phyloP scores from a whole-genome alignment of 1,140 invertebrate species.

The Orius insidiosus region DNA sequence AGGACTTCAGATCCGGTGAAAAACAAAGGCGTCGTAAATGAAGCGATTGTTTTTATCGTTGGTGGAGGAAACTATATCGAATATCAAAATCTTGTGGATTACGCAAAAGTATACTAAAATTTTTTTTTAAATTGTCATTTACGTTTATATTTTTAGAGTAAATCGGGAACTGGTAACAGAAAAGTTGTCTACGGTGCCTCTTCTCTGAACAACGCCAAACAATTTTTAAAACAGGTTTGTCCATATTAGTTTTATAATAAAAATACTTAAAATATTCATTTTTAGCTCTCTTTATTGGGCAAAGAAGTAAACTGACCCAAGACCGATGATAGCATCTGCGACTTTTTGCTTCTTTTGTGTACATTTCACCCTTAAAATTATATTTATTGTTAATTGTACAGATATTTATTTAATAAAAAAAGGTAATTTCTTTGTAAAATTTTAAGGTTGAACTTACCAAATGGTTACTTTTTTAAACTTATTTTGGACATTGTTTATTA shows the following conservation, averaged over 20 bases:
- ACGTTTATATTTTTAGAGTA: slow-evolving; percentile 20
- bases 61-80: slow-evolving; percentile 99
- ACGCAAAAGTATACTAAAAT: slow-evolving; percentile 53
- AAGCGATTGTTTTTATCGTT: slow-evolving; percentile 90
- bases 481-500: too few relatives aligned
- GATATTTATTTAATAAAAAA: too few relatives aligned
- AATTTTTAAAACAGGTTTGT: slow-evolving; percentile 77
- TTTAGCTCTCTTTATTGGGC: slow-evolving; percentile 8
- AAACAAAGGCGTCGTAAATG: slow-evolving; percentile 43
- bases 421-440: too few relatives aligned
- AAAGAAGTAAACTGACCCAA: slow-evolving; percentile 14
- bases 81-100: slow-evolving; percentile 95
- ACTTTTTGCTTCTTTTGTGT: too few relatives aligned
- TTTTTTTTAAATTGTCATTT: background rate
- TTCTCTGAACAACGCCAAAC: slow-evolving; percentile 76
- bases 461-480: too few relatives aligned
- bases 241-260: too few relatives aligned
- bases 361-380: too few relatives aligned
- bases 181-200: slow-evolving; percentile 89
- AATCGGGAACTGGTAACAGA: slow-evolving; percentile 18
- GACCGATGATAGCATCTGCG: too few relatives aligned
- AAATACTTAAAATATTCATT: background rate
- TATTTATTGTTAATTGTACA: too few relatives aligned
- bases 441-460: too few relatives aligned
- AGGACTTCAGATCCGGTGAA: slow-evolving; percentile 44